phyloP scores from a whole-genome alignment of 2,113 vertebrate species.

The Tamias sibiricus region DNA sequence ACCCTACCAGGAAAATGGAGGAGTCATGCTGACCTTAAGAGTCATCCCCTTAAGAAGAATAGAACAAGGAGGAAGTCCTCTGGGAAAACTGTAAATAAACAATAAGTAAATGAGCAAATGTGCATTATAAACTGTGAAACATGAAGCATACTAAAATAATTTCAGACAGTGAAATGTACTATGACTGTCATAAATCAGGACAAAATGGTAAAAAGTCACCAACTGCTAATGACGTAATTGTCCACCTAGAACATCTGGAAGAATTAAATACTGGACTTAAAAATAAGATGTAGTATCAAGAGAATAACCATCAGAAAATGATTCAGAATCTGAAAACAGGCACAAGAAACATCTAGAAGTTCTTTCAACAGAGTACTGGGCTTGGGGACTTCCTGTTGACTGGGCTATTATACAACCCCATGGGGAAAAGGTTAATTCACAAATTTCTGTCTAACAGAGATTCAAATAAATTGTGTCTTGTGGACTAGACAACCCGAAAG shows the following conservation, averaged over 20 bases:
- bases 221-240: background rate
- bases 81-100: background rate
- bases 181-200: background rate
- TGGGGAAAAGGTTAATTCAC: too few relatives aligned
- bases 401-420: too few relatives aligned
- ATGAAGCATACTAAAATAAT: background rate
- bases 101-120: background rate
- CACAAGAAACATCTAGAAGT: too few relatives aligned
- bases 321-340: too few relatives aligned
- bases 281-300: background rate
- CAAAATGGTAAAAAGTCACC: background rate
- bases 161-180: background rate
- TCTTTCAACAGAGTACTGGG: too few relatives aligned
- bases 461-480: too few relatives aligned
- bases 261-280: background rate
- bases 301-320: too few relatives aligned
- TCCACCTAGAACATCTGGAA: background rate
- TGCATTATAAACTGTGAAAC: background rate
- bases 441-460: too few relatives aligned
- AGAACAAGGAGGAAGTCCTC: background rate
- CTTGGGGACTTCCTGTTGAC: too few relatives aligned
- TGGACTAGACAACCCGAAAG: too few relatives aligned
- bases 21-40: background rate
- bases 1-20: background rate
- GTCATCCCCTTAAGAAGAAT: background rate